Evolutionary conservation across 2,113 vertebrate genomes (phyloP), one percentile per base, ranked within the genome.

Genomic region (Bujurquina vittata): DNA sequence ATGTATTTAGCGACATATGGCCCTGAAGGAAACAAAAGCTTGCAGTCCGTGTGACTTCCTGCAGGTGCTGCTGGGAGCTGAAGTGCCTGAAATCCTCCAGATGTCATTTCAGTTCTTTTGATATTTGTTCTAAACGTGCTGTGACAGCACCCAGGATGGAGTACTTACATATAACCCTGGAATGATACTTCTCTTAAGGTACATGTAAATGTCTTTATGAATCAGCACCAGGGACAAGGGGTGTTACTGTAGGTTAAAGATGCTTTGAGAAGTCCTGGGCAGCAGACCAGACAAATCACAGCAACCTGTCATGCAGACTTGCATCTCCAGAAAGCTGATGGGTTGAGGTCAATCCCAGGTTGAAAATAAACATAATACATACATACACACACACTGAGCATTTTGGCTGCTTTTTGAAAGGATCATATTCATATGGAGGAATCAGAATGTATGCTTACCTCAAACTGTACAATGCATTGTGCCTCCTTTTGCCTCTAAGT

Each of bases 11-110:
- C 23, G 4, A 37, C 89, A 88, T 55, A 86, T 78, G 80, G 74
- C 11, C 10, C 29, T 31, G 75, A 58, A 60, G 89, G 86, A 87
- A 88, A 86, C 83, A 86, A 74, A 89, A 87, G 63, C 80, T 31
- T 75, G 77, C 46, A 20, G 74, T 54, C 69, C 55, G 58, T 79
- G 54, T 84, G 87, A 79, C 82, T 59, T 83, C 49, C 74, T 31
- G 77, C 87, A 88, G 89, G 78, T 88, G 72, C 80, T 46, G 69
- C 63, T 91, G 54, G 20, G 23, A 5, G 52, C 60, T 56, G 63
- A 37, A 78, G 83, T 62, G 65, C 40, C 69, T 76, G 31, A 60
- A 79, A 85, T 49, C 58, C 9, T 76, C 79, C 85, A 77, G 82
- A 77, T 82, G 84, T 56, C 63, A 67, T 72, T 63, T 76, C 37